Evolutionary conservation across 2,888 invertebrate species (phyloP), one percentile per base, ranked within the genome.

Genomic region (Phania funesta): DNA sequence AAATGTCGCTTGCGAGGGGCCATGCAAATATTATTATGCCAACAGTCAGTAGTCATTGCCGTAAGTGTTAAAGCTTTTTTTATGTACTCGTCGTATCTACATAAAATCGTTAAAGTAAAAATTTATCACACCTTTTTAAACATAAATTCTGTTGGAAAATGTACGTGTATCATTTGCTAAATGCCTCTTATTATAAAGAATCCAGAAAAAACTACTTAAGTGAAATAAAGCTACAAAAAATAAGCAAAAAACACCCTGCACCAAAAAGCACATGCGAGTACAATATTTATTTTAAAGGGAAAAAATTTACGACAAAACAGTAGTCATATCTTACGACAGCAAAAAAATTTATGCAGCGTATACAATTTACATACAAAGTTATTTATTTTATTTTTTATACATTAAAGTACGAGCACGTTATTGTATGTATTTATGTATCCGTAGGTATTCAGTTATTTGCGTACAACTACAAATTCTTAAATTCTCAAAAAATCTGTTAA

Each of bases 71-170:
- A 68, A 29, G 68, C 35, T 52, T 56, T 74, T 79, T 65, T 60
- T n/a, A n/a, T n/a, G n/a, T n/a, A n/a, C n/a, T n/a, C n/a, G n/a
- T n/a, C n/a, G n/a, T 73, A 58, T 65, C 65, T 65, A 50, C 71
- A 67, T 67, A 35, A 65, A 73, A 79, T 73, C 78, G 65, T 71
- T 32, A 68, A 79, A 73, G 78, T 67, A 79, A 76, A 60, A 75
- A 82, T 82, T 82, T 82, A 78, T 82, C 82, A 82, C 82, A 82
- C 82, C 82, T 82, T 78, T 82, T 68, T 74, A 74, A 75, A 71
- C 58, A 82, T 82, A 82, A 82, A 82, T 82, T 75, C 65, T 58
- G 54, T 29, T 74, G 64, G 73, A 81, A 71, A 70, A 75, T 82
- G 78, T 78, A 82, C 82, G 82, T 78, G 82, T 78, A 75, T 64